Percentiles rank a stretch among this genome's conserved stretches.
phyloP scores from a whole-genome alignment of 2,797 vertebrate genomes.

The Gymnodraco acuticeps region DNA sequence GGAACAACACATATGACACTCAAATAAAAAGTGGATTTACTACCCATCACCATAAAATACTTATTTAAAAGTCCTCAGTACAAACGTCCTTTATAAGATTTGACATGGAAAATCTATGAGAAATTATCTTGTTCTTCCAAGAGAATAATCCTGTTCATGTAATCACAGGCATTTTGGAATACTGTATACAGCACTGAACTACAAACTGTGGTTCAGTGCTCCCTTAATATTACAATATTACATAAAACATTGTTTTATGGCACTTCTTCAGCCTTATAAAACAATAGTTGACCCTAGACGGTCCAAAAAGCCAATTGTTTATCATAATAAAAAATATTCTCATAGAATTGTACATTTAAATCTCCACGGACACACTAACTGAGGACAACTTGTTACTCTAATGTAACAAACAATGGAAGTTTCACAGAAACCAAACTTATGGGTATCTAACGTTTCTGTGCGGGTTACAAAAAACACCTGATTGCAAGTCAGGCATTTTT shows the following conservation, averaged over 20 bases:
- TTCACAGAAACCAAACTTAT: slow-evolving; percentile 91
- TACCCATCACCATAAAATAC: slow-evolving; percentile 9
- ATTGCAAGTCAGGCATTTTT: slow-evolving; percentile 61
- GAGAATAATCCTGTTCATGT: background rate
- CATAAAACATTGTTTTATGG: background rate
- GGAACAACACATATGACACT: background rate
- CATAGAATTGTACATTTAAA: slow-evolving; percentile 17
- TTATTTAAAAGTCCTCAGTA: slow-evolving; percentile 33
- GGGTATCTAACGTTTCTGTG: slow-evolving; percentile 74
- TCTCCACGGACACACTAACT: slow-evolving; percentile 42
- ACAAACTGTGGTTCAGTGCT: background rate
- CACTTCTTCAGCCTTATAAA: background rate
- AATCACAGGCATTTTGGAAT: background rate
- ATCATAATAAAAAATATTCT: background rate
- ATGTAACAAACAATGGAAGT: slow-evolving; percentile 91
- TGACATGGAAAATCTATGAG: slow-evolving; percentile 1
- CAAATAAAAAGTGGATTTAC: background rate
- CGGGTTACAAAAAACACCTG: slow-evolving; percentile 46
- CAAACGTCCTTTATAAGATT: slow-evolving; percentile 15
- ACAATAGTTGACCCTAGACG: background rate
- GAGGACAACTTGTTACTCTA: slow-evolving; percentile 76
- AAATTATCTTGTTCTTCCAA: background rate
- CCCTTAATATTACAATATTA: background rate
- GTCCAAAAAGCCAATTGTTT: background rate
- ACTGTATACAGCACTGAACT: background rate